Conservation (phyloP, 2,113 vertebrate species). For the Maccullochella peelii region DNA sequence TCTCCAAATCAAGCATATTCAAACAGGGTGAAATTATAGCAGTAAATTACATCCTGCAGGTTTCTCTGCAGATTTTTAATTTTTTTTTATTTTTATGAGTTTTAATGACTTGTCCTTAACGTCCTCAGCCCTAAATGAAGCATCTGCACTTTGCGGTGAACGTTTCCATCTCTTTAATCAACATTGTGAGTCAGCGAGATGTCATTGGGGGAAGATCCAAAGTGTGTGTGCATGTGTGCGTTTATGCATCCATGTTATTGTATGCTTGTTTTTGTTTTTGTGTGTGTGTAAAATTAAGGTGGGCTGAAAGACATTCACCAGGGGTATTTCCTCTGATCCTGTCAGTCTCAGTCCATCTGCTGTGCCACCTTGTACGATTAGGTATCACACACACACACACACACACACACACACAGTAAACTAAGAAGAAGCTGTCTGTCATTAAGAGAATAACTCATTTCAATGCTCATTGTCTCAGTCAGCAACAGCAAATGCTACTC, state of each 20-base stretch:
- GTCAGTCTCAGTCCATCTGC: conserved; percentile 73
- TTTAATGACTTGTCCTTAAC: conserved; percentile 64
- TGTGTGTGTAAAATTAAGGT: conserved; percentile 55
- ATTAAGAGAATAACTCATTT: conserved; percentile 59
- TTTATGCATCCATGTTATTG: neutral
- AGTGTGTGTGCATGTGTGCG: conserved; percentile 4
- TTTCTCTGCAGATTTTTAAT: conserved; percentile 37
- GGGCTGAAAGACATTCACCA: conserved; percentile 56
- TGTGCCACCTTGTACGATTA: conserved; percentile 57
- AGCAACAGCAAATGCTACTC: conserved; percentile 49
- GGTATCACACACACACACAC: conserved; percentile 38
- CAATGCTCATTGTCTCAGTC: conserved; percentile 40
- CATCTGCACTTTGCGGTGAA: conserved; percentile 61
- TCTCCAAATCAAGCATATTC: conserved; percentile 70
- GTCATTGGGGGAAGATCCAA: conserved; percentile 26
- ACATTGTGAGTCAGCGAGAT: conserved; percentile 60
- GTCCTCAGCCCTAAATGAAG: conserved; percentile 57
- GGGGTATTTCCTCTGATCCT: conserved; percentile 69
- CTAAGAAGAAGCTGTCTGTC: conserved; percentile 50
- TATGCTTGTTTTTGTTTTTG: conserved; percentile 24
- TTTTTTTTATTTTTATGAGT: conserved; percentile 51
- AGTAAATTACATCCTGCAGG: conserved; percentile 60
- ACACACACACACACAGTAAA: conserved; percentile 22
- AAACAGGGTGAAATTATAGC: conserved; percentile 63
- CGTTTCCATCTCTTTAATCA: conserved; percentile 68